Evolutionary conservation across 37 sponge, comb jelly and placozoan genomes (phyloP).

Genomic region (Oopsacas minuta): DNA sequence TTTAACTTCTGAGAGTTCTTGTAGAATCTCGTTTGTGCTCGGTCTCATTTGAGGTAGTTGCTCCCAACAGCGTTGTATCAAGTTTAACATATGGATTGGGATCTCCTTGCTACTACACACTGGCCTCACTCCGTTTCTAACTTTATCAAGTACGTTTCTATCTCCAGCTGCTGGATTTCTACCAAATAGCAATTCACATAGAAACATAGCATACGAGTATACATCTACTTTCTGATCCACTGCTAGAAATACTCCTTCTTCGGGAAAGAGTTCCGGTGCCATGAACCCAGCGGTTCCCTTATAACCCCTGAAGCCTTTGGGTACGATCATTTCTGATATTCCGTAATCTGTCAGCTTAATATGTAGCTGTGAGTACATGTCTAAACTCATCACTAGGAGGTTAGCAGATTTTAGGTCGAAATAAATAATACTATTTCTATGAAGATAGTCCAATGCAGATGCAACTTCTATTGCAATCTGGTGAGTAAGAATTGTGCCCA

Average conservation of each 20-base stretch:
- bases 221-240: background rate
- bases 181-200: constrained; percentile 1
- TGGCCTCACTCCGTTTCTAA: background rate
- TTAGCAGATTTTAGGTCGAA: constrained; percentile 9
- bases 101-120: background rate
- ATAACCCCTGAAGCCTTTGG: background rate
- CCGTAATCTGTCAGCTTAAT: background rate
- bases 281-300: background rate
- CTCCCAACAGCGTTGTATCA: constrained; percentile 1
- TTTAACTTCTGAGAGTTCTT: background rate
- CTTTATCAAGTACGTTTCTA: background rate
- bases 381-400: background rate
- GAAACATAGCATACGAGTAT: background rate
- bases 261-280: constrained; percentile 11
- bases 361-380: background rate
- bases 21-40: background rate
- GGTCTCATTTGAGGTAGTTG: background rate
- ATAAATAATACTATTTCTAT: background rate
- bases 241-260: background rate
- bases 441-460: background rate
- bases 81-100: background rate
- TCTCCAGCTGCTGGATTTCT: background rate
- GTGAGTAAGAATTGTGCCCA: background rate
- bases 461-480: background rate
- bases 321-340: background rate